These are phyloP conservation scores for Agrotis segetum DNA, from an alignment of 2,888 invertebrate species.

Conservation along the genomic window DNA sequence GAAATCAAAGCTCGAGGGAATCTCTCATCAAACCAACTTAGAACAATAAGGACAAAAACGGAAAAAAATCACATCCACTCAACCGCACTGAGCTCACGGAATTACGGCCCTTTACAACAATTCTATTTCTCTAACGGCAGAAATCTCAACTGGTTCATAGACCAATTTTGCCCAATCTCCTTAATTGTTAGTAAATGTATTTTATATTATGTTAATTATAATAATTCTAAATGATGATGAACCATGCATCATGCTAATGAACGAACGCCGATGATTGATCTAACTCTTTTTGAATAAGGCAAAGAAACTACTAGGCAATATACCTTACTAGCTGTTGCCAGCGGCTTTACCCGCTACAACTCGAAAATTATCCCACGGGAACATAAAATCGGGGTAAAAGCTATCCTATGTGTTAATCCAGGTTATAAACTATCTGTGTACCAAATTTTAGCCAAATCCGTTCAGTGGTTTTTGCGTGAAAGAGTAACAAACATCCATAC, in stretches of 20 bases:
- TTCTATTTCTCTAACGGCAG: neutral
- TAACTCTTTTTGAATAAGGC: neutral
- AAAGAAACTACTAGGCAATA: too few relatives aligned
- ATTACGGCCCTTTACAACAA: neutral
- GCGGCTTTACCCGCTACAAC: too few relatives aligned
- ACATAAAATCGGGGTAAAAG: too few relatives aligned
- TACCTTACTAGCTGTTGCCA: too few relatives aligned
- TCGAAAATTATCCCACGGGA: too few relatives aligned
- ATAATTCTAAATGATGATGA: constrained; percentile 23
- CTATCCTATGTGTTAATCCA: too few relatives aligned
- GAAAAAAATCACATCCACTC: neutral
- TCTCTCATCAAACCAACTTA: neutral
- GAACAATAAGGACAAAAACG: neutral
- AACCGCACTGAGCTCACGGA: neutral
- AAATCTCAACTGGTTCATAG: constrained; percentile 38
- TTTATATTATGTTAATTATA: neutral
- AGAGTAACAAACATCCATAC: too few relatives aligned
- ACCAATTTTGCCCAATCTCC: constrained; percentile 44
- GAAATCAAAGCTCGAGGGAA: too few relatives aligned
- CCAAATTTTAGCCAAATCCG: too few relatives aligned
- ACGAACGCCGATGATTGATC: neutral
- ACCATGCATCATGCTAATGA: constrained; percentile 7
- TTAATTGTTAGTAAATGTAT: constrained; percentile 27
- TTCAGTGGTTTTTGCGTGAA: too few relatives aligned
- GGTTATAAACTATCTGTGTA: too few relatives aligned